phyloP scores from a whole-genome alignment of 2,797 vertebrate species.

The Caiman crocodilus region DNA sequence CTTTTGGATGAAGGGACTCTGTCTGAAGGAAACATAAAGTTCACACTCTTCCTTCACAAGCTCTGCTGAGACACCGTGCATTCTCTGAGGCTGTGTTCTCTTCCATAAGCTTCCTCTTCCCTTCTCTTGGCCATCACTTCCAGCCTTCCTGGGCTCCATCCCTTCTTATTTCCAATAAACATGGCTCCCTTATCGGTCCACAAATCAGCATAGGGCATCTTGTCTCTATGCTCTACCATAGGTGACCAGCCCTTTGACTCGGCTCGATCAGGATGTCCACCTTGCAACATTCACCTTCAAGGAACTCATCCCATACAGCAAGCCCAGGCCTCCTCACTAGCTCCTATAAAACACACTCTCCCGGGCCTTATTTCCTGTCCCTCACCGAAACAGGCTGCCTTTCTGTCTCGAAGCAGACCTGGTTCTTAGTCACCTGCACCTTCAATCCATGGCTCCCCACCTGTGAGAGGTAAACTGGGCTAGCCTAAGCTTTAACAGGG shows the following conservation, averaged over 20 bases:
- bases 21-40: too few relatives aligned
- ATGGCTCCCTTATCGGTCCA: not conserved
- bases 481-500: not conserved
- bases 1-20: too few relatives aligned
- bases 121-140: too few relatives aligned
- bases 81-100: too few relatives aligned
- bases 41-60: too few relatives aligned
- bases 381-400: rapidly evolving
- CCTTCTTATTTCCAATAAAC: not conserved
- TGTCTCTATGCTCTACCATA: not conserved
- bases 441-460: not conserved
- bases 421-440: not conserved
- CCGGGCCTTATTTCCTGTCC: not conserved
- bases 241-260: not conserved
- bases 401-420: not conserved
- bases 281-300: not conserved
- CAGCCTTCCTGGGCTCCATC: not conserved
- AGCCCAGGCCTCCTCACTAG: too few relatives aligned
- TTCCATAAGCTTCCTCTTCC: too few relatives aligned
- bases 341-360: not conserved
- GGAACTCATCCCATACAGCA: too few relatives aligned
- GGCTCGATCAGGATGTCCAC: not conserved
- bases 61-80: too few relatives aligned
- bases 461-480: not conserved
- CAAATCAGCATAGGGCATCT: not conserved